These are phyloP conservation scores for Drosophila colorata DNA, from an alignment of 2,888 invertebrate genomes.

Conservation along the genomic window DNA sequence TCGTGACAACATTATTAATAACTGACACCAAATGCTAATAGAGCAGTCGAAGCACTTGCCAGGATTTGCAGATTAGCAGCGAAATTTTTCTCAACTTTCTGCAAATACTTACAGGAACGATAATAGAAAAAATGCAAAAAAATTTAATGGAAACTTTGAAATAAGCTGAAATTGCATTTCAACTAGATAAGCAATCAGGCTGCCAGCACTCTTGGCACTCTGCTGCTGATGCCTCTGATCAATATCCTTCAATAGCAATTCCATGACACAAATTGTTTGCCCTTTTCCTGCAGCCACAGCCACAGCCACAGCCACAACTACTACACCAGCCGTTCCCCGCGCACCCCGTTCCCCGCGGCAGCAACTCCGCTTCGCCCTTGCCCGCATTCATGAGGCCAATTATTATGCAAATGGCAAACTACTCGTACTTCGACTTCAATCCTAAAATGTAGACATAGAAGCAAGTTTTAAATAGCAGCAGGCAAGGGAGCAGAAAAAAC, in stretches of 20 bases:
- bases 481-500: neutral
- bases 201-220: conserved; percentile 16
- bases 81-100: neutral
- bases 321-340: too few species aligned
- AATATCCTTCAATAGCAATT: conserved; percentile 48
- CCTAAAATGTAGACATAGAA: conserved; percentile 56
- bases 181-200: conserved; percentile 37
- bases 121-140: neutral
- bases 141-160: neutral
- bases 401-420: conserved; percentile 78
- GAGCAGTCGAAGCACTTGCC: neutral
- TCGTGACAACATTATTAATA: conserved; percentile 44
- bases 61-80: conserved; percentile 1
- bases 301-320: conserved; percentile 3
- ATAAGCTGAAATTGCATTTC: conserved; percentile 36
- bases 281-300: conserved; percentile 21
- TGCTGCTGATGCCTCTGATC: conserved; percentile 49
- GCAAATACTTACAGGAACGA: neutral
- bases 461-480: conserved; percentile 59
- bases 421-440: conserved; percentile 47
- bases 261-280: conserved; percentile 48
- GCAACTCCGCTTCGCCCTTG: conserved; percentile 1
- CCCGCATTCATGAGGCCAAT: conserved; percentile 67
- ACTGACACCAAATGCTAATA: conserved; percentile 22
- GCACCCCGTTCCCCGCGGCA: too few species aligned